Base-by-base conservation (phyloP, 2,888 invertebrate species). In the Dendrolimus houi region DNA sequence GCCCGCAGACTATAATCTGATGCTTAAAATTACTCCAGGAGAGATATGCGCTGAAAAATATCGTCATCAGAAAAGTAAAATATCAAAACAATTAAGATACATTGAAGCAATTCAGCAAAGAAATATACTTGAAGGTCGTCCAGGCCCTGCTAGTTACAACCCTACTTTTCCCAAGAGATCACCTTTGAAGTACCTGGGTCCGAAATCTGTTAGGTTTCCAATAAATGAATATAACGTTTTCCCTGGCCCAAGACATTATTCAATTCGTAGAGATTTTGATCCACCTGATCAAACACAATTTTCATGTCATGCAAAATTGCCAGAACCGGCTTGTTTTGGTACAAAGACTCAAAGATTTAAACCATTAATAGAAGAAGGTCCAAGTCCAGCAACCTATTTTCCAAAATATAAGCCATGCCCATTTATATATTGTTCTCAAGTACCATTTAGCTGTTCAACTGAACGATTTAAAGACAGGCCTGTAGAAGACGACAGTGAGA, bases 181-280 rank as follows among this genome's bases (percentile, higher is more conserved):
- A 13, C 58, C 77, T 58, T 65, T 81, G 56, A 59, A 70, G 59
- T 65, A 57, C 62, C 52, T 71, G n/a, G 85, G 85, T 3, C 55
- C 83, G 7, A 86, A 78, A 71, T 69, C 75, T 53, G 58, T 74
- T 54, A 71, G 86, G 58, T 87, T 83, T 70, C 41, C 54, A 2
- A 47, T 47, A 1, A 47, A 61, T 8, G 68, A 67, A 56, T 66
- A 69, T 60, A 68, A 72, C 9, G 54, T 64, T 52, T 57, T 56
- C 40, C 87, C 88, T 9, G 83, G 86, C 53, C 88, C 89, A 55
- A 71, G 77, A 53, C 76, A 80, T 59, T 71, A 89, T 62, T 66
- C 52, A 52, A 41, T 87, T 29, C 77, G 72, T 66, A 72, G 88
- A 64, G 69, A 74, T 59, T 89, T 87, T 65, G 85, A 87, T 56